Evolutionary conservation across 2,797 vertebrate species (phyloP).

Genomic region (Myotis planiceps): DNA sequence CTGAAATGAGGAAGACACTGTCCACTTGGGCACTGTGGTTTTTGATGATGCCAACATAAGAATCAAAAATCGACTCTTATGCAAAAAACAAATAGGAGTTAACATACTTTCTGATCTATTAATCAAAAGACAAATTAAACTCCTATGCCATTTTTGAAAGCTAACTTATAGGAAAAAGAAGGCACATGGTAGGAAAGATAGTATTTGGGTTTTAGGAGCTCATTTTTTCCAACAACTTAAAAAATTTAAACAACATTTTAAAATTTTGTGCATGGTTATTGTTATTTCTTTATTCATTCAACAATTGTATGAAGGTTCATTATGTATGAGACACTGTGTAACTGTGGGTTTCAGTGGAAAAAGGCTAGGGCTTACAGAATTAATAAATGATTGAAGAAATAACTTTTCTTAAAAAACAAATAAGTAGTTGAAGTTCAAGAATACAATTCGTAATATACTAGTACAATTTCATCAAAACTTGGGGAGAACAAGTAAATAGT

Average conservation of each 20-base stretch:
- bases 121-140: slow-evolving; percentile 12
- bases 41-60: neutral
- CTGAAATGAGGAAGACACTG: neutral
- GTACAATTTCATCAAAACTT: neutral
- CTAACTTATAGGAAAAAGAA: neutral
- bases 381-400: neutral
- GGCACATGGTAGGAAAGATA: neutral
- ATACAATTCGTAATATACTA: neutral
- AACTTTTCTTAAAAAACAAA: neutral
- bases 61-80: neutral
- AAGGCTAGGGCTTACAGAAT: neutral
- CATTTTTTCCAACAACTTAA: neutral
- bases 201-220: slow-evolving; percentile 1
- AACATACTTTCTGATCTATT: neutral
- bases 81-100: neutral
- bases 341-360: neutral
- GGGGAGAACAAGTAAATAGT: neutral
- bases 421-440: neutral
- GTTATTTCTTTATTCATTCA: neutral
- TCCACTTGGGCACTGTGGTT: neutral
- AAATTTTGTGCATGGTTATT: neutral
- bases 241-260: neutral
- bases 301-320: neutral
- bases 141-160: neutral
- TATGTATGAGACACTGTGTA: neutral